phyloP scores from a whole-genome alignment of 2,888 invertebrate genomes.

The Drosophila mimetica region DNA sequence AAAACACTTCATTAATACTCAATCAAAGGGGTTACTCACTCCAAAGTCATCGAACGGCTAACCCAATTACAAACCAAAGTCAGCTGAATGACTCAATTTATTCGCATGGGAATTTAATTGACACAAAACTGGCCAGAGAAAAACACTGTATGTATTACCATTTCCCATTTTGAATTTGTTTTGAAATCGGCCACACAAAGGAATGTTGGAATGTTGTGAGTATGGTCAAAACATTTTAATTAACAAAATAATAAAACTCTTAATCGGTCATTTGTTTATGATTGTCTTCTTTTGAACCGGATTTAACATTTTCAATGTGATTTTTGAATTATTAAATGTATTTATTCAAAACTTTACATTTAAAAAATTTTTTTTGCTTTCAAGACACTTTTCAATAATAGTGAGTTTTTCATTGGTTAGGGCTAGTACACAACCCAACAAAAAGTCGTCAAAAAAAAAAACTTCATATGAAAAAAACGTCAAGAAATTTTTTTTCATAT shows the following conservation, averaged over 20 bases:
- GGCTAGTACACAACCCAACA: no score
- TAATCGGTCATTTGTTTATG: conserved; percentile 6
- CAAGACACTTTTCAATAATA: no score
- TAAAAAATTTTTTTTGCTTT: no score
- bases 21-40: conserved; percentile 38
- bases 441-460: no score
- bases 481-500: no score
- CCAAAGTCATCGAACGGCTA: conserved; percentile 47
- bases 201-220: not conserved
- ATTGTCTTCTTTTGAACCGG: not conserved
- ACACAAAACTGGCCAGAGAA: conserved; percentile 22
- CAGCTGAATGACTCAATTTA: conserved; percentile 31
- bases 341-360: not conserved
- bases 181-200: conserved; percentile 14
- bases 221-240: not conserved
- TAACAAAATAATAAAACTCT: not conserved
- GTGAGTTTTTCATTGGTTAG: no score
- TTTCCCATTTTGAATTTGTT: conserved; percentile 6
- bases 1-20: conserved; percentile 42
- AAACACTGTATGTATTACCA: conserved; percentile 12
- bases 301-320: no score
- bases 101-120: conserved; percentile 23
- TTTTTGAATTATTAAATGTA: not conserved
- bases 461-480: no score
- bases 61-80: conserved; percentile 35